Base-by-base conservation (phyloP, 2,888 invertebrate species). In the Drosophila meridionalis region DNA sequence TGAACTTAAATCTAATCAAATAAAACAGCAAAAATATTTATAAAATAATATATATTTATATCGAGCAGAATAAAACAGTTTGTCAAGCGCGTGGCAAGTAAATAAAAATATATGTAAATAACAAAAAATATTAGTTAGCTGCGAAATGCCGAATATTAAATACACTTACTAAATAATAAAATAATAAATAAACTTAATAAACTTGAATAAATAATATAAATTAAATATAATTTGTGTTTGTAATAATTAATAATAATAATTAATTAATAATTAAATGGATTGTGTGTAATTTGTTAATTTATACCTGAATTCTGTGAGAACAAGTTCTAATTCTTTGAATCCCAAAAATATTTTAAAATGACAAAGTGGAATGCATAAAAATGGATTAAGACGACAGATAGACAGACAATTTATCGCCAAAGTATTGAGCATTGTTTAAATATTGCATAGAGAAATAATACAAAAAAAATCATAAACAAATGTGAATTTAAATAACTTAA, bases 71-170 rank as follows among this genome's bases (percentile, higher is more conserved):
- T 52, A 40, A 56, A 42, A 30, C 30, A 56, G 36, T 32, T 42
- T 28, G 20, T 56, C 30, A 56, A 56, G 56, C 56, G 40, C 56
- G 56, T 56, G 56, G 56, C 56, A 7, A 42, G 14, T 36, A 47
- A 53, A 45, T 30, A 7, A 48, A 73, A 60, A 74, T 42, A 32
- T 38, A 36, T 20, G 26, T 43, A 52, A 69, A 47, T 52, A 26
- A 34, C 38, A 36, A 32, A 32, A 32, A 14, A 9, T 26, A 47
- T 3, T 14, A 14, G 26, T 28, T 28, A 53, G 20, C 8, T 34
- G 7, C 8, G 32, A 52, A 40, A 14, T 2, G 28, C 3, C 56
- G 56, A 56, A 42, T 56, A 12, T 12, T 20, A 7, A 32, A 56
- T 56, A 40, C 56, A 30, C 56, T 56, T 32, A 11, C 14, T 2